Conservation (phyloP, 2,113 vertebrate genomes). For the Neoarius graeffei region DNA sequence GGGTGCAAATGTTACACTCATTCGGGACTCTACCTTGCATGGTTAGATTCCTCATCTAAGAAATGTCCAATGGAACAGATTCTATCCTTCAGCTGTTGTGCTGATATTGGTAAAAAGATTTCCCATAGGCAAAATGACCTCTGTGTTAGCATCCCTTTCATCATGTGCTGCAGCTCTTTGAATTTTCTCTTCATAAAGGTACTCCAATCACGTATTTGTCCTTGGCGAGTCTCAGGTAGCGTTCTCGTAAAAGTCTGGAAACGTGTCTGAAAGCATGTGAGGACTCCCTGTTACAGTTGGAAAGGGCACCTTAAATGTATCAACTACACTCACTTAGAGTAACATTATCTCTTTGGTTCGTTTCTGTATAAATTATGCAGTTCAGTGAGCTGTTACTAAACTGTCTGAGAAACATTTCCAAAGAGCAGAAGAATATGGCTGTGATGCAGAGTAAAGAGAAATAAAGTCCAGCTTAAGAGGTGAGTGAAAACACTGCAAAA, state of each 20-base stretch:
- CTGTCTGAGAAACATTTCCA: conserved; percentile 78
- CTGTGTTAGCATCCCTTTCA: conserved; percentile 65
- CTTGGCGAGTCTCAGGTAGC: conserved; percentile 43
- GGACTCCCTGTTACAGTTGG: conserved; percentile 63
- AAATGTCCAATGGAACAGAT: conserved; percentile 61
- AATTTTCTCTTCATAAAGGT: conserved; percentile 44
- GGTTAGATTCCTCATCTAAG: conserved; percentile 41
- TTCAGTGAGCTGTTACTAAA: conserved; percentile 76
- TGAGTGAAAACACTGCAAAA: conserved; percentile 22
- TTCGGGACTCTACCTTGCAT: conserved; percentile 49
- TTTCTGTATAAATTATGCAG: conserved; percentile 86
- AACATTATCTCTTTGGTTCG: conserved; percentile 80
- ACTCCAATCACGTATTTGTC: conserved; percentile 39
- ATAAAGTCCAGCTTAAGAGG: conserved; percentile 21
- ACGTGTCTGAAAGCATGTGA: conserved; percentile 54
- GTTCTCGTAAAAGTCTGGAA: conserved; percentile 45
- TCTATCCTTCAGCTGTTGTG: conserved; percentile 64
- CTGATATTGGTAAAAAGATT: conserved; percentile 68
- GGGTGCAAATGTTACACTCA: conserved; percentile 16
- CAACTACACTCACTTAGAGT: conserved; percentile 73
- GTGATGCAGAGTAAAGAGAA: conserved; percentile 32
- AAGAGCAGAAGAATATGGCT: conserved; percentile 64
- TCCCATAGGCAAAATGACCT: conserved; percentile 59
- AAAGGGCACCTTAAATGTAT: conserved; percentile 70
- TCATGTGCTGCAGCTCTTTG: conserved; percentile 47